Base-by-base conservation (phyloP, 2,113 vertebrate species). In the Salvelinus fontinalis region DNA sequence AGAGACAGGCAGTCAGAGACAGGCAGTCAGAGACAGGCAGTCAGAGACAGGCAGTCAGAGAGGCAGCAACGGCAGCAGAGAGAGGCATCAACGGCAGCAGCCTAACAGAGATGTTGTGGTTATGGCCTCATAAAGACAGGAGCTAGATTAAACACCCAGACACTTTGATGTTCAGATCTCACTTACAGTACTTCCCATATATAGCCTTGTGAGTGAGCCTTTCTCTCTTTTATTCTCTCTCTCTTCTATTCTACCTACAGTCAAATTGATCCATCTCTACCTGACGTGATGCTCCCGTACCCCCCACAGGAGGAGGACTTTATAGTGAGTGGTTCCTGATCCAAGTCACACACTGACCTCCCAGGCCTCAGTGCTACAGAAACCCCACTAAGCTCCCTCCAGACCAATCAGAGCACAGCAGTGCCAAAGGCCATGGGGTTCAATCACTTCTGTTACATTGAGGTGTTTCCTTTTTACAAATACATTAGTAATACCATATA, bases 81-180 rank as follows among this genome's bases (percentile, higher is more conserved):
- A 44, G 8, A 39, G 39, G 39, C 39, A 54, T 14, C 51, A 54
- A 78, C 62, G 3, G 51, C 16, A 54, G 51, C 14, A 54, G 79
- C 66, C 81, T 65, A 6, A 48, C 34, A 11, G 51, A 59, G 27
- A 34, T 87, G 72, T 71, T 82, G 67, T 74, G 66, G 67, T 74
- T 80, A 79, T 68, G 48, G 75, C 76, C 66, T 64, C 80, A 78
- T 75, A 82, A 73, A 20, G 75, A 86, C 77, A 76, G 59, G 65
- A 80, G 66, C 70, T n/a, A 65, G 84, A 87, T 83, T 70, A 82
- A 83, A 83, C 76, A 78, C 34, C 51, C 22, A 22, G 39, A 75
- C 44, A 79, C 86, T 89, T 88, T 86, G 83, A 91, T 85, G 83
- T 84, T 59, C 76, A 85, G 76, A 79, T 79, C 83, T 11, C 39